Evolutionary conservation across 2,797 vertebrate species (phyloP).

Genomic region (Coccyzus lansbergi): DNA sequence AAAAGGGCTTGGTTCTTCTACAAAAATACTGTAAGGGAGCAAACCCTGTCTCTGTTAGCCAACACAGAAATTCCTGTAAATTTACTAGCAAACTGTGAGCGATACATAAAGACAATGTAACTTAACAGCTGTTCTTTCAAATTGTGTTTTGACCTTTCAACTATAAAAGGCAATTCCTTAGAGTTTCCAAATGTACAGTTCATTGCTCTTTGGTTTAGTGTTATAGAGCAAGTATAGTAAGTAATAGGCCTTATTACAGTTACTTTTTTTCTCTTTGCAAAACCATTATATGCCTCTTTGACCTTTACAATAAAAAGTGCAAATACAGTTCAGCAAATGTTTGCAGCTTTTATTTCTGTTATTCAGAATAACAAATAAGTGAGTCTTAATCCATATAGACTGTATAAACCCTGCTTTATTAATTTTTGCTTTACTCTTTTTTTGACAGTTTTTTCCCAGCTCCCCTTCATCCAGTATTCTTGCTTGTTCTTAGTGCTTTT

Average conservation of each 20-base stretch:
- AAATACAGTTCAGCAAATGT: slow-evolving; percentile 36
- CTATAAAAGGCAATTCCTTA: slow-evolving; percentile 71
- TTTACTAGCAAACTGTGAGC: slow-evolving; percentile 44
- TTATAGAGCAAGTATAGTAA: slow-evolving; percentile 40
- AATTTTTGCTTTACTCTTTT: not conserved
- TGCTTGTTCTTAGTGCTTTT: not conserved
- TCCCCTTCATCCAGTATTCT: not conserved
- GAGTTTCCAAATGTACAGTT: slow-evolving; percentile 62
- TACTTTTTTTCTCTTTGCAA: slow-evolving; percentile 18
- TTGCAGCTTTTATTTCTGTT: slow-evolving; percentile 53
- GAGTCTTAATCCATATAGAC: slow-evolving; percentile 15
- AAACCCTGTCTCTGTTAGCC: not conserved
- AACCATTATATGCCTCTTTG: slow-evolving; percentile 22
- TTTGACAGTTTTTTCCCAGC: not conserved
- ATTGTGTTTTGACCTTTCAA: slow-evolving; percentile 60
- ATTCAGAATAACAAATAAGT: slow-evolving; percentile 2
- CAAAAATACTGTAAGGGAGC: not conserved
- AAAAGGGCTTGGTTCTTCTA: not conserved
- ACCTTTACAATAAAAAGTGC: slow-evolving; percentile 41
- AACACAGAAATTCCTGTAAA: slow-evolving; percentile 23
- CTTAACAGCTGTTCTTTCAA: slow-evolving; percentile 65
- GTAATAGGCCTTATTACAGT: slow-evolving; percentile 29
- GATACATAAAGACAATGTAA: slow-evolving; percentile 41
- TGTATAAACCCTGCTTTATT: slow-evolving; percentile 19
- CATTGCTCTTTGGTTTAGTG: slow-evolving; percentile 57